Evolutionary conservation across 2,888 invertebrate genomes (phyloP), one percentile per base, ranked within the genome.

Genomic region (Dendrolimus houi): DNA sequence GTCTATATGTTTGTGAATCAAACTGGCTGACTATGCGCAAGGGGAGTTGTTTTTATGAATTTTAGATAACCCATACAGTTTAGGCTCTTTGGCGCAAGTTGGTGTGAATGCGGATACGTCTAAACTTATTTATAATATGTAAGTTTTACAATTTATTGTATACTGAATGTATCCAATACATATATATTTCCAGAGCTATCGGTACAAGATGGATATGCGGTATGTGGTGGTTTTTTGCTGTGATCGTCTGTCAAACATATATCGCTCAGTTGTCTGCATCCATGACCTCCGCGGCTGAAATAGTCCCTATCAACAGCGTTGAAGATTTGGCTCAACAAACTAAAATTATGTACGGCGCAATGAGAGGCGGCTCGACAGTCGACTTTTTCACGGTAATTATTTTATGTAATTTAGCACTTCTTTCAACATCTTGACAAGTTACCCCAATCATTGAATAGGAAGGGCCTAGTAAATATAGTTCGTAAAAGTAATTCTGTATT

Each of bases 191-290:
- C 62, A 97, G 98, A 82, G 97, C 97, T 3, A 93, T 96, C 52
- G 97, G 97, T 0, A 97, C 97, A 0, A 92, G 98, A 53, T 94
- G 97, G 91, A 95, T 97, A 0, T 96, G 96, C 12, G 95, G 95
- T 1, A 95, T 96, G 93, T 96, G 96, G 97, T 97, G 97, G 97
- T 97, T 97, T 84, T 98, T 97, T 81, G 96, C 96, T 0, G 92
- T 98, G 59, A 97, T 97, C 75, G 96, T 98, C 91, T 95, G 97
- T 62, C 96, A 97, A 59, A 97, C 97, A 9, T 98, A 98, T 83
- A 98, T 98, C 8, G 98, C 98, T 59, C 98, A 98, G 83, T 91
- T 98, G 73, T 97, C 98, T 1, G 98, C 98, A 1, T 98, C 97
- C 69, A 92, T 98, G 67, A 98, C 98, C 1, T 95, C 95, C 64